These are phyloP conservation scores for Myotis planiceps DNA, from an alignment of 2,797 vertebrate genomes.

Conservation along the genomic window DNA sequence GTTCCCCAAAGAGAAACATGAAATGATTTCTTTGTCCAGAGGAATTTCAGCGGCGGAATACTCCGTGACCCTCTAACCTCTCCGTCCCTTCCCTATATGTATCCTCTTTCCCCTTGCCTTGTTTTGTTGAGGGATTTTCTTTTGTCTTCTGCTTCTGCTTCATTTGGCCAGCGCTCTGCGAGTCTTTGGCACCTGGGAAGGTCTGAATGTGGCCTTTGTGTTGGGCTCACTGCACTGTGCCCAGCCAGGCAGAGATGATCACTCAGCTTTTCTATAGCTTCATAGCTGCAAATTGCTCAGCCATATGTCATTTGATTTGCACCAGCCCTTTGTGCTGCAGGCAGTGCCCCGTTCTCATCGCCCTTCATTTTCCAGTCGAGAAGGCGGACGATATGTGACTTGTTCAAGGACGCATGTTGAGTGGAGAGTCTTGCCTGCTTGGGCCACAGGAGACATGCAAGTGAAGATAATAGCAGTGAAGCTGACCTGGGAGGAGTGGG, in stretches of 20 bases:
- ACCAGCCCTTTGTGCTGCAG: slow-evolving; percentile 41
- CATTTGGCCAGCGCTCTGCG: slow-evolving; percentile 25
- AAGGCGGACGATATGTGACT: not conserved
- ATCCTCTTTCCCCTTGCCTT: slow-evolving; percentile 17
- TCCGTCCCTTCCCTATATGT: not conserved
- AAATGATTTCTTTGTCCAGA: slow-evolving; percentile 44
- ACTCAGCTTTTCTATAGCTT: slow-evolving; percentile 3
- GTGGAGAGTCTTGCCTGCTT: not conserved
- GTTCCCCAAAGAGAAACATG: slow-evolving; percentile 12
- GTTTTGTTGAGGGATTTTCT: slow-evolving; percentile 67
- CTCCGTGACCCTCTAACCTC: slow-evolving; percentile 6
- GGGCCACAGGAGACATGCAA: not conserved
- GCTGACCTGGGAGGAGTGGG: not conserved
- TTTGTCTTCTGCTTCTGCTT: slow-evolving; percentile 65
- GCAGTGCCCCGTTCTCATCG: not conserved
- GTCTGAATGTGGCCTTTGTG: slow-evolving; percentile 64
- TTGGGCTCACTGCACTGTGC: slow-evolving; percentile 20
- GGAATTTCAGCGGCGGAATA: not conserved
- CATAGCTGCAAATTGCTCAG: slow-evolving; percentile 54
- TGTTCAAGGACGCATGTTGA: not conserved
- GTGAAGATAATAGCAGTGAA: not conserved
- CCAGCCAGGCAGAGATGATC: slow-evolving; percentile 63
- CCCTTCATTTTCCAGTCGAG: slow-evolving; percentile 59
- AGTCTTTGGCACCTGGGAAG: slow-evolving; percentile 57
- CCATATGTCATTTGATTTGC: slow-evolving; percentile 32